A percentile compares a stretch with the other conserved stretches of the same genome.
Evolutionary conservation across 2,888 invertebrate species (phyloP).

Genomic region (Augochlorella aurata): DNA sequence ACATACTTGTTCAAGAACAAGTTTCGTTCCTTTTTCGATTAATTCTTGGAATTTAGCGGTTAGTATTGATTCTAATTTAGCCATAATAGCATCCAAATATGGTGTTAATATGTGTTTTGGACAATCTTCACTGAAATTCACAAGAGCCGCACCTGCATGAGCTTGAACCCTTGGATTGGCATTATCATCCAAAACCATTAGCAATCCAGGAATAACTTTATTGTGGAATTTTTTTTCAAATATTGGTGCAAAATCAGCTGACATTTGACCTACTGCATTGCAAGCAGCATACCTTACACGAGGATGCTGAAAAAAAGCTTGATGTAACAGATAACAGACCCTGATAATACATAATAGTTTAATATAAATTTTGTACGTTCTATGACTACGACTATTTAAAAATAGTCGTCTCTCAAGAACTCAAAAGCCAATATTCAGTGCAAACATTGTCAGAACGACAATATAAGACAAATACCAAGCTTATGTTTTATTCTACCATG

Average conservation of each 20-base stretch:
- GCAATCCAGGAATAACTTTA: slow-evolving; percentile 95
- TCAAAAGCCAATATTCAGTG: slow-evolving; percentile 54
- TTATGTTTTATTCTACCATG: slow-evolving; percentile 74
- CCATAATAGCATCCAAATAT: slow-evolving; percentile 95
- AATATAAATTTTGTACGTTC: slow-evolving; percentile 58
- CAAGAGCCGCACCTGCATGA: slow-evolving; percentile 95
- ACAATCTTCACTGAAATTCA: slow-evolving; percentile 99
- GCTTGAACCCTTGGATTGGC: slow-evolving; percentile 95
- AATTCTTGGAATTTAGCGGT: slow-evolving; percentile 97
- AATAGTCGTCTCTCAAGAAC: slow-evolving; percentile 71
- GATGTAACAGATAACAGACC: slow-evolving; percentile 26
- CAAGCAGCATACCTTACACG: slow-evolving; percentile 98
- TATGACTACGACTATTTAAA: slow-evolving; percentile 68
- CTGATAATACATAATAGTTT: neutral
- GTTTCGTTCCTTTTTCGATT: slow-evolving; percentile 95
- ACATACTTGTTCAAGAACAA: slow-evolving; percentile 94
- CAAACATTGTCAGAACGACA: slow-evolving; percentile 73
- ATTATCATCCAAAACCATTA: slow-evolving; percentile 94
- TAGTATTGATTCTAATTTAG: slow-evolving; percentile 93
- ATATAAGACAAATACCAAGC: slow-evolving; percentile 49
- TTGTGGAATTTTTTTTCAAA: slow-evolving; percentile 99
- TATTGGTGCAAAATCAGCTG: slow-evolving; percentile 97
- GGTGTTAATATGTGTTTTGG: slow-evolving; percentile 95
- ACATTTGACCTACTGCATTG: slow-evolving; percentile 99
- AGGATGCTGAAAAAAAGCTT: slow-evolving; percentile 86